Evolutionary conservation across 2,888 invertebrate species (phyloP), one percentile per base, ranked within the genome.

Genomic region (Nemoura dubitans): DNA sequence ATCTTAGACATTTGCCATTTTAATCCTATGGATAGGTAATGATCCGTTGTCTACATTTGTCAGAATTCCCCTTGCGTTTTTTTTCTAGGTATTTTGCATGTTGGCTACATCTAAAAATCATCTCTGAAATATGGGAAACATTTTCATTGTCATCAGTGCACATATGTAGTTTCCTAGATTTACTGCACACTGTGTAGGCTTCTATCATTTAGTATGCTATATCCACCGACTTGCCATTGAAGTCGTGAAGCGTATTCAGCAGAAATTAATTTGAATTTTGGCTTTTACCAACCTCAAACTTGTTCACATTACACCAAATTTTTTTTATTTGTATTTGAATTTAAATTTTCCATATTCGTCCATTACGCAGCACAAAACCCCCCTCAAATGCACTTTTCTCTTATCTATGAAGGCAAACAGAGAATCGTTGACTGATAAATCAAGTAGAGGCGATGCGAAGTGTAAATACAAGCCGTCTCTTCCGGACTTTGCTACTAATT

Each of bases 311-410:
- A n/a, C n/a, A n/a, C n/a, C n/a, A n/a, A n/a, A n/a, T 76, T 76
- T 26, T 6, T 78, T 76, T 28, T 76, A 82, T 85, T 16, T 27
- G 27, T 86, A 28, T 76, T 25, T 6, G 59, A 88, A 87, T 59
- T 87, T 0, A 85, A 14, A 76, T 16, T 21, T 36, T 59, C 16
- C 59, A 21, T 14, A 59, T 16, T 59, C 59, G 14, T 21, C 59
- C 14, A 21, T 59, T 59, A 2, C 14, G 21, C 21, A 59, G 59
- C 59, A 59, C 3, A 59, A 59, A 7, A 59, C 10, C 59, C 14
- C 14, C 21, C 59, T 21, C 87, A 27, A 87, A 59, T 59, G 59
- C 59, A 21, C 59, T 21, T 21, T 10, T 59, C 6, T 7, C 59
- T 1, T 59, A 7, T 21, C 16, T 16, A 10, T 2, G 21, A 59